Conservation (phyloP, 1,140 invertebrate species). For the Palaemon carinicauda region DNA sequence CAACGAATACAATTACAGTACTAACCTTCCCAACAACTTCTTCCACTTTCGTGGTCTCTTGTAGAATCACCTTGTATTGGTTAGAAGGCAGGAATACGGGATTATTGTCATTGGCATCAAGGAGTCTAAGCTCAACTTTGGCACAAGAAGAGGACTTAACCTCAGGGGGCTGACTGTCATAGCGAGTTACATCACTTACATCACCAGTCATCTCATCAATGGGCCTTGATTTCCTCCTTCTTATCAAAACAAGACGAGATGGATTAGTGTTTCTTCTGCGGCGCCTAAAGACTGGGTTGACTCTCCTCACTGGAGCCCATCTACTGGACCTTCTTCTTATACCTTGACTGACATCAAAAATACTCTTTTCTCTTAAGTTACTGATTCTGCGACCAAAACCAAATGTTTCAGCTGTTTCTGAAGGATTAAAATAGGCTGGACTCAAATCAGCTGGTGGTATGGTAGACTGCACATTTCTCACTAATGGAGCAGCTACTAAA, state of each 20-base stretch:
- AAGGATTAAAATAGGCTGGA: background rate
- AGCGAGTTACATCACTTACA: background rate
- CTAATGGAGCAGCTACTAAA: background rate
- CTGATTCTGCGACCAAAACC: too few relatives aligned
- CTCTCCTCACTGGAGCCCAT: too few relatives aligned
- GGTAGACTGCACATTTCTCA: background rate
- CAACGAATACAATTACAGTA: background rate
- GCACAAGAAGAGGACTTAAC: conserved; percentile 60
- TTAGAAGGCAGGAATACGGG: conserved; percentile 74
- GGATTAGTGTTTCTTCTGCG: too few relatives aligned
- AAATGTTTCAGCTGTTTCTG: background rate
- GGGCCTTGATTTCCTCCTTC: too few relatives aligned
- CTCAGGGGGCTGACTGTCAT: background rate
- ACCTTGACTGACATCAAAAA: too few relatives aligned
- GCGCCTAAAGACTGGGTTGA: too few relatives aligned
- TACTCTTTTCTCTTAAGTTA: too few relatives aligned
- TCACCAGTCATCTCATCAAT: too few relatives aligned
- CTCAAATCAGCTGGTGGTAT: background rate
- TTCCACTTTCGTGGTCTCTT: conserved; percentile 86
- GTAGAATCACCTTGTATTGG: conserved; percentile 87
- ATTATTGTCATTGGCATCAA: conserved; percentile 60
- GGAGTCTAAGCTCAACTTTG: conserved; percentile 52
- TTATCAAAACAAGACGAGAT: too few relatives aligned
- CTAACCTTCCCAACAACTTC: conserved; percentile 70
- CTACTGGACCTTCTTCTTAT: too few relatives aligned